Conservation (phyloP, 2,797 vertebrate genomes). For the Pterois miles region DNA sequence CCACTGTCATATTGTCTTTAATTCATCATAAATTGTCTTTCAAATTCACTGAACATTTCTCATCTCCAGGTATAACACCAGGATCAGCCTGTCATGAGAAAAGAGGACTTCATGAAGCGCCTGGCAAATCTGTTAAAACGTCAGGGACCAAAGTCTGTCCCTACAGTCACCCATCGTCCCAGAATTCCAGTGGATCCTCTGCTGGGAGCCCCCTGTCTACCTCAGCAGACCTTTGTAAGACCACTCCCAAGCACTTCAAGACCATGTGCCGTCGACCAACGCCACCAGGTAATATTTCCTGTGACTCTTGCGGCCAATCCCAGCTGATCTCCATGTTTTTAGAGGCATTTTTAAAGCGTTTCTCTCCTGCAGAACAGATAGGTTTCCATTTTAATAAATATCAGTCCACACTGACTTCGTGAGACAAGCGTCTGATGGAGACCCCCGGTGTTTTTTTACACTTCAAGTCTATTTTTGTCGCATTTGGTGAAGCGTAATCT, state of each 20-base stretch:
- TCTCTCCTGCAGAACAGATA: no score
- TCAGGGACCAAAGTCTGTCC: slow-evolving; percentile 89
- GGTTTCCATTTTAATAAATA: no score
- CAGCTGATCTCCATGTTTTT: background rate
- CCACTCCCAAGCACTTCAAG: slow-evolving; percentile 95
- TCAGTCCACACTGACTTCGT: no score
- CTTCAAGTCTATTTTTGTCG: no score
- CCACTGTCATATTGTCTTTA: background rate
- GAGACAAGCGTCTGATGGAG: accelerated
- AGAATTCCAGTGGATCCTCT: slow-evolving; percentile 81
- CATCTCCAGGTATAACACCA: slow-evolving; percentile 69
- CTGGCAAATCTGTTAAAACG: slow-evolving; percentile 84
- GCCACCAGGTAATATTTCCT: slow-evolving; percentile 84
- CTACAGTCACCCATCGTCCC: slow-evolving; percentile 88
- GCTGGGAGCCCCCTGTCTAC: slow-evolving; percentile 88
- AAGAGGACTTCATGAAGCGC: slow-evolving; percentile 83
- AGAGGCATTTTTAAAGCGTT: no score
- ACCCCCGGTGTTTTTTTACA: no score
- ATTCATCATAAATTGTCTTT: background rate
- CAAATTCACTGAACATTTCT: background rate
- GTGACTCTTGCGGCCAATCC: background rate
- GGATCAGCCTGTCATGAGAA: slow-evolving; percentile 84
- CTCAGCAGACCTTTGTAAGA: slow-evolving; percentile 94
- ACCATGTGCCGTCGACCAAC: slow-evolving; percentile 93
- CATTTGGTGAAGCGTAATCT: background rate